A percentile compares a stretch with the other conserved stretches of the same genome.
Conservation (phyloP, 2,888 invertebrate species). For the Opisthograptis luteolata region DNA sequence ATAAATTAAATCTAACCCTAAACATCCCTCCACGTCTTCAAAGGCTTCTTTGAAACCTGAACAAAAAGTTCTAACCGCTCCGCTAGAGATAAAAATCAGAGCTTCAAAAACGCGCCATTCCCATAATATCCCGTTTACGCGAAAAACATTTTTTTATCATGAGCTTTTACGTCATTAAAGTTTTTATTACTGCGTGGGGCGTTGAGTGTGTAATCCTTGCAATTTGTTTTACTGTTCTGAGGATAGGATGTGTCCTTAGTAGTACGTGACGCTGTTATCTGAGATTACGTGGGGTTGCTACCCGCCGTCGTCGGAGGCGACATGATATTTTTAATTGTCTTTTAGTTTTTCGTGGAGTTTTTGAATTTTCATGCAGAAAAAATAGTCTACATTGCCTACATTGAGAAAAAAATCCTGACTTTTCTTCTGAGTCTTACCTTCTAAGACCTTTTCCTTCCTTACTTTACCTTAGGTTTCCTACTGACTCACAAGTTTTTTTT, state of each 20-base stretch:
- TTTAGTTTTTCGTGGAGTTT: constrained; percentile 2
- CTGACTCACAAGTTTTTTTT: too few relatives aligned
- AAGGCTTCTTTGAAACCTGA: not conserved
- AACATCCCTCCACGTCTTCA: not conserved
- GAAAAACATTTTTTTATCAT: constrained; percentile 44
- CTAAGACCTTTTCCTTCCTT: too few relatives aligned
- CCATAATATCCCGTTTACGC: constrained; percentile 41
- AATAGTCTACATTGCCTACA: too few relatives aligned
- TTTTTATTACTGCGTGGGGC: constrained; percentile 58
- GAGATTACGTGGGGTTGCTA: constrained; percentile 55
- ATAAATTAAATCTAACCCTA: too few relatives aligned
- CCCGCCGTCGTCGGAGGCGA: constrained; percentile 38
- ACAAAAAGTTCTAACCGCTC: constrained; percentile 9
- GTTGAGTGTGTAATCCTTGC: constrained; percentile 65
- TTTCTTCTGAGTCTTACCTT: too few relatives aligned
- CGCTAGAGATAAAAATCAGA: constrained; percentile 28
- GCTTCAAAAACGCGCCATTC: constrained; percentile 29
- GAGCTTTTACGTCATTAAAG: constrained; percentile 54
- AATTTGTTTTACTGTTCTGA: constrained; percentile 70
- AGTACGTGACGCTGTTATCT: constrained; percentile 73
- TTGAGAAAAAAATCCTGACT: too few relatives aligned
- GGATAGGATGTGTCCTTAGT: constrained; percentile 63
- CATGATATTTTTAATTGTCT: constrained; percentile 45
- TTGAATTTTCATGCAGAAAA: too few relatives aligned
- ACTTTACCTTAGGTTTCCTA: too few relatives aligned